These are phyloP conservation scores for Typhlomys cinereus DNA, from an alignment of 2,113 vertebrate genomes.

Conservation along the genomic window DNA sequence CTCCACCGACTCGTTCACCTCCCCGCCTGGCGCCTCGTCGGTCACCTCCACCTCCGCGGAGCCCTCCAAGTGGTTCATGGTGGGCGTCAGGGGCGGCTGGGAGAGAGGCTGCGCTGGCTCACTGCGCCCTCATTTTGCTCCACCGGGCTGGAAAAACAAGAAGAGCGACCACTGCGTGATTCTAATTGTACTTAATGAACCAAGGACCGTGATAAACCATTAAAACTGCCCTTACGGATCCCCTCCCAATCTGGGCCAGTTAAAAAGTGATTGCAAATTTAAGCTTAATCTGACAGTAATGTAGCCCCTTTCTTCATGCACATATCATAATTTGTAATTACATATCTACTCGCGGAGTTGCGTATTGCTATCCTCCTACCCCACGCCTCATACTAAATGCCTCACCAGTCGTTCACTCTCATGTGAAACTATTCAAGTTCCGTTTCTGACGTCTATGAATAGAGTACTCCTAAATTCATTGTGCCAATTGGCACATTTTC, in stretches of 20 bases:
- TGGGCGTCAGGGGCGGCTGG: conserved; percentile 67
- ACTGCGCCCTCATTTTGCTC: conserved; percentile 86
- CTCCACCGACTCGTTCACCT: conserved; percentile 90
- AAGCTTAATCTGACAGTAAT: not conserved
- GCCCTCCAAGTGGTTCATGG: conserved; percentile 92
- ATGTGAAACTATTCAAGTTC: not conserved
- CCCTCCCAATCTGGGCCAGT: conserved; percentile 30
- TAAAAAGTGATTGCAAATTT: conserved; percentile 52
- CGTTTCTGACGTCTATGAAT: conserved; percentile 20
- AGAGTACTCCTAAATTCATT: conserved; percentile 38
- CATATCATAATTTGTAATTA: conserved; percentile 48
- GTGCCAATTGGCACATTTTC: conserved; percentile 56
- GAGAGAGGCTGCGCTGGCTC: conserved; percentile 80
- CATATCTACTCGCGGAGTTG: conserved; percentile 42
- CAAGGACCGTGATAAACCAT: not conserved
- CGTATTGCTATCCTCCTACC: not conserved
- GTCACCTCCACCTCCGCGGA: conserved; percentile 84
- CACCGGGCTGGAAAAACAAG: conserved; percentile 75
- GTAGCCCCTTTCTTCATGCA: not conserved
- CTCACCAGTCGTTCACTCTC: not conserved
- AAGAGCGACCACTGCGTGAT: not conserved
- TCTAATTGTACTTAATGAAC: not conserved
- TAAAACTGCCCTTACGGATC: conserved; percentile 10
- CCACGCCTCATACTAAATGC: not conserved
- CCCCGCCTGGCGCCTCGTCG: conserved; percentile 84